Percentiles rank a stretch among this genome's conserved stretches.
These are phyloP conservation scores for Drosophila cracens DNA, from an alignment of 2,888 invertebrate species.

Conservation along the genomic window DNA sequence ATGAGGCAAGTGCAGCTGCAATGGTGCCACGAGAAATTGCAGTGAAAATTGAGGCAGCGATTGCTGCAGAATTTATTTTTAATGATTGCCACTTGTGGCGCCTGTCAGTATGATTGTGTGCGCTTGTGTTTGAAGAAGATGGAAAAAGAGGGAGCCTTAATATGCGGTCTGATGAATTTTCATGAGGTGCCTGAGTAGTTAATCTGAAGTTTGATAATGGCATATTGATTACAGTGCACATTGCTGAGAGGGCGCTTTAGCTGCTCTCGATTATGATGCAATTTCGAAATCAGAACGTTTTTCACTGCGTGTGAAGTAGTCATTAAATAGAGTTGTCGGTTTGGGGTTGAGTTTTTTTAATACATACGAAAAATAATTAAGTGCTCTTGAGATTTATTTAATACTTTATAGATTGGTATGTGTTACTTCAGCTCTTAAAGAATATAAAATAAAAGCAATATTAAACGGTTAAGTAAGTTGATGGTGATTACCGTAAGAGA, in stretches of 20 bases:
- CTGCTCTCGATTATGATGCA: conserved; percentile 39
- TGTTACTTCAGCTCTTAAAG: background rate
- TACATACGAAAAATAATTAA: background rate
- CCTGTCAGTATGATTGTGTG: background rate
- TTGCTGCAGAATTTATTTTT: conserved; percentile 56
- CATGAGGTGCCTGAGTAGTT: conserved; percentile 17
- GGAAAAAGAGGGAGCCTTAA: background rate
- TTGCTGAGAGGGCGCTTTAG: conserved; percentile 7
- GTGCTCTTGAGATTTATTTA: background rate
- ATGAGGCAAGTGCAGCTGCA: conserved; percentile 20
- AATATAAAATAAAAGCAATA: background rate
- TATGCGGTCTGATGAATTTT: conserved; percentile 33
- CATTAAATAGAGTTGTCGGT: background rate
- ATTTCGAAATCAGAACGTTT: conserved; percentile 17
- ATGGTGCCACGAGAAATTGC: conserved; percentile 4
- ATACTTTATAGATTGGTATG: background rate
- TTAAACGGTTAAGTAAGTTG: background rate
- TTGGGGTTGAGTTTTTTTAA: background rate
- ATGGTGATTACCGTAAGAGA: background rate
- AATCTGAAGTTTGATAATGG: conserved; percentile 38
- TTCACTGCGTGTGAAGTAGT: background rate
- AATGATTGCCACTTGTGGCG: conserved; percentile 64
- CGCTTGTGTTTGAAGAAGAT: background rate
- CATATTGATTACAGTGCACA: conserved; percentile 42
- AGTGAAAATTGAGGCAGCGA: conserved; percentile 32